Base-by-base conservation (phyloP, 1,140 invertebrate species). In the Bombus huntii region DNA sequence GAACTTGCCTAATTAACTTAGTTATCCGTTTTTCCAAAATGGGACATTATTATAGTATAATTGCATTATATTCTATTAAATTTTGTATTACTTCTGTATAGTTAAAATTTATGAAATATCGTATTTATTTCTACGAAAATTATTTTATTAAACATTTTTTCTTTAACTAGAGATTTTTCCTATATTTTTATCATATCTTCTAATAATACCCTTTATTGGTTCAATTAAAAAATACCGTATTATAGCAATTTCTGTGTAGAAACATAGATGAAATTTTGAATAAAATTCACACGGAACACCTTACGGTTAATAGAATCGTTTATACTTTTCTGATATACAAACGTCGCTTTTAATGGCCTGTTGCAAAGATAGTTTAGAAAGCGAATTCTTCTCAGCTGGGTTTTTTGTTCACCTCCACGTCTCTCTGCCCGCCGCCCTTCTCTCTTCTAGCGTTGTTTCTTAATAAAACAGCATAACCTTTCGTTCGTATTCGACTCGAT, bases 381-480 rank as follows among this genome's bases (percentile, higher is more conserved):
- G 81, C 72, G 81, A 76, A 76, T 83, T 83, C 71, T 83, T 83
- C 44, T 37, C 59, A 28, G 13, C 22, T 28, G 34, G 28, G 59
- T 28, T 75, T 83, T 83, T 83, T 76, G 59, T 83, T 47, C 59
- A 28, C 22, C 25, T 59, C 22, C 37, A 4, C 28, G 25, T 77
- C 53, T 37, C n/a, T 39, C 37, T 22, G 37, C 37, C 28, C 15
- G 37, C 10, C 57, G 18, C 0, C 5, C n/a, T n/a, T 73, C 31
- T 28, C 34, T 59, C 57, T 39, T 8, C 25, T 5, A 22, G 42
- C 9, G 44, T 42, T 66, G 59, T 62, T 75, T 75, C 72, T 66
- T 83, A 83, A 83, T 68, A 76, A 83, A 83, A 83, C 42, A 47
- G 72, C 18, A 76, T 83, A 83, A 76, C 72, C 72, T 75, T 83